phyloP scores from a whole-genome alignment of 2,797 vertebrate species.

The Gobio occitaniae region DNA sequence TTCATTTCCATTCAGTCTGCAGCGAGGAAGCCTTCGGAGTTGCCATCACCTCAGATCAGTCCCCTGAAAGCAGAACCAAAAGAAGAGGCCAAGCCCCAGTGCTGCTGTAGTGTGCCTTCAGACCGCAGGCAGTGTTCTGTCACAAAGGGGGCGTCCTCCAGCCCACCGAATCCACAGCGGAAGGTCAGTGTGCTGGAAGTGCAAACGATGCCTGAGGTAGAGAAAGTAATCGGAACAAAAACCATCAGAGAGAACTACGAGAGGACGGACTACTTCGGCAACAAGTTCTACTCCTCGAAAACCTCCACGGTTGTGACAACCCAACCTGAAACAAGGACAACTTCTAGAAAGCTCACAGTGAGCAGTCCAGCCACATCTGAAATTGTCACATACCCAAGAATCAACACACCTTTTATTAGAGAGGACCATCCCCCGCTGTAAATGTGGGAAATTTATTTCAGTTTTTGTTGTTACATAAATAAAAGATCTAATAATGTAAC shows the following conservation, averaged over 20 bases:
- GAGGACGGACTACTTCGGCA: conserved; percentile 81
- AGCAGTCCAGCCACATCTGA: conserved; percentile 71
- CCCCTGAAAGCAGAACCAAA: conserved; percentile 56
- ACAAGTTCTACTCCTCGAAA: conserved; percentile 80
- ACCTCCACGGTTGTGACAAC: conserved; percentile 82
- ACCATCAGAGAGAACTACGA: conserved; percentile 83
- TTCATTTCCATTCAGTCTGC: conserved; percentile 91
- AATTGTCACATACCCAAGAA: conserved; percentile 75
- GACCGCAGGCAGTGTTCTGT: conserved; percentile 35
- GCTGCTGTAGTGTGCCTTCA: conserved; percentile 49
- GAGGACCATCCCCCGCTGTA: conserved; percentile 61
- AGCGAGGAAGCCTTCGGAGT: conserved; percentile 78
- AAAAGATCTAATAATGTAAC: background rate
- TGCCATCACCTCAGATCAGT: conserved; percentile 30
- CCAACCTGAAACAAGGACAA: conserved; percentile 77
- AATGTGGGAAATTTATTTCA: background rate
- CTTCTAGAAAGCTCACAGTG: conserved; percentile 64
- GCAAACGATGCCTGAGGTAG: conserved; percentile 75
- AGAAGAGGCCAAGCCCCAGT: conserved; percentile 61
- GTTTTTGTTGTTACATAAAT: conserved; percentile 1
- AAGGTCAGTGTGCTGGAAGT: conserved; percentile 83
- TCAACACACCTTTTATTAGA: conserved; percentile 70
- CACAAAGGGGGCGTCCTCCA: conserved; percentile 60
- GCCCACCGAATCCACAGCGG: conserved; percentile 68
- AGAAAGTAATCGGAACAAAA: conserved; percentile 75